Base-by-base conservation (phyloP, 2,888 invertebrate genomes). In the Caenorhabditis panamensis region DNA sequence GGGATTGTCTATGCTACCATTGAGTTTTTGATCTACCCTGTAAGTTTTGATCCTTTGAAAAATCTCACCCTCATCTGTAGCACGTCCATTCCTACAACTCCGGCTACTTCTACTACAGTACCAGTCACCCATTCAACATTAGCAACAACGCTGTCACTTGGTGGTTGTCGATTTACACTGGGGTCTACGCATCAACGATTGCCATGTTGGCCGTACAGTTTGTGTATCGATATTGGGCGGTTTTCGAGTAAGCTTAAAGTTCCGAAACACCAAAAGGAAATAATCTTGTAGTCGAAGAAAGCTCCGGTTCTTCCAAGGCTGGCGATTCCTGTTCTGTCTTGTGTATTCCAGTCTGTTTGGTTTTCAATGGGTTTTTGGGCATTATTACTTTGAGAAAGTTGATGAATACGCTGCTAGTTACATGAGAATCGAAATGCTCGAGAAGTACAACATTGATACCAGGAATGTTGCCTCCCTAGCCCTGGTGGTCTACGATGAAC, bases 31-130 rank as follows among this genome's bases (percentile, higher is more conserved):
- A 11, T 59, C 1, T 18, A 18, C 24, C 59, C 59, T n/a, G 58
- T 58, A 18, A n/a, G n/a, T n/a, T n/a, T n/a, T n/a, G n/a, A n/a
- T n/a, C n/a, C n/a, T n/a, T n/a, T n/a, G n/a, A n/a, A n/a, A n/a
- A n/a, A n/a, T n/a, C n/a, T n/a, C n/a, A n/a, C n/a, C n/a, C n/a
- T n/a, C n/a, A n/a, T 22, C 47, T n/a, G n/a, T n/a, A 67, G 67
- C 44, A 67, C 20, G 56, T 67, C 16, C 58, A 75, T 18, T 75
- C 66, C 1, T 47, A 59, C 11, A 59, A 64, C 26, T 18, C 63
- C 18, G 73, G 73, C 4, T 66, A 59, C 22, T 18, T 75, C 2
- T 75, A 51, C 59, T 59, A 53, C 64, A 59, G 16, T 20, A 20
- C 59, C 8, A 44, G 22, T 11, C 18, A 13, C 1, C 66, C 53